These are phyloP conservation scores for Acropternis orthonyx DNA, from an alignment of 2,797 vertebrate genomes.

Conservation along the genomic window DNA sequence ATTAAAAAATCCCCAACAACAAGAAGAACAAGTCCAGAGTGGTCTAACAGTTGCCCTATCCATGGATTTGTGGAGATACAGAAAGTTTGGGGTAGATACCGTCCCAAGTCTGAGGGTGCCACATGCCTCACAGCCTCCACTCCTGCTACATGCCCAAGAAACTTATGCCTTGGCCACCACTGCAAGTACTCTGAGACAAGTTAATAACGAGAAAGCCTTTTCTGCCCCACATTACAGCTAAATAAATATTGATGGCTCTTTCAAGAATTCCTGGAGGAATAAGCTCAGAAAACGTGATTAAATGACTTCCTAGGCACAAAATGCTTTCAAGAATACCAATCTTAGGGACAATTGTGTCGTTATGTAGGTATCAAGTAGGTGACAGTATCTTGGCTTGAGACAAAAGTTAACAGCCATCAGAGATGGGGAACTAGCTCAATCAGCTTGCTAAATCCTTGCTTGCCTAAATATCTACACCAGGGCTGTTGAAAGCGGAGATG, in stretches of 20 bases:
- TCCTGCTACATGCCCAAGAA: background rate
- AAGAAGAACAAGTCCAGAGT: background rate
- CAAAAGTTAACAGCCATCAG: background rate
- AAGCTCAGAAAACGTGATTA: background rate
- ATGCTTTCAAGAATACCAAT: background rate
- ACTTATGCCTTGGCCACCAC: accelerated
- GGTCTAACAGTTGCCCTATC: background rate
- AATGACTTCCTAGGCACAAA: background rate
- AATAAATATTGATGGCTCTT: background rate
- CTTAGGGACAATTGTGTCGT: background rate
- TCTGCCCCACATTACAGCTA: background rate
- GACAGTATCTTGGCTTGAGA: background rate
- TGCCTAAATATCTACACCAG: background rate
- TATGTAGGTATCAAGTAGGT: background rate
- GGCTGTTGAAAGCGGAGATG: background rate
- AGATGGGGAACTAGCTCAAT: background rate
- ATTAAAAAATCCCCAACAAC: background rate
- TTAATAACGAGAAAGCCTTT: background rate
- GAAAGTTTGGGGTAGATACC: background rate
- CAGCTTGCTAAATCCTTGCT: background rate
- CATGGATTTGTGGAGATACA: background rate
- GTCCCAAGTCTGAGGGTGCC: background rate
- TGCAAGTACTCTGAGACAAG: background rate
- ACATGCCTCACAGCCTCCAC: background rate
- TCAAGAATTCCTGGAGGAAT: background rate